Evolutionary conservation across 2,888 invertebrate genomes (phyloP), one percentile per base, ranked within the genome.

Genomic region (Zygothrica quintamaculata): DNA sequence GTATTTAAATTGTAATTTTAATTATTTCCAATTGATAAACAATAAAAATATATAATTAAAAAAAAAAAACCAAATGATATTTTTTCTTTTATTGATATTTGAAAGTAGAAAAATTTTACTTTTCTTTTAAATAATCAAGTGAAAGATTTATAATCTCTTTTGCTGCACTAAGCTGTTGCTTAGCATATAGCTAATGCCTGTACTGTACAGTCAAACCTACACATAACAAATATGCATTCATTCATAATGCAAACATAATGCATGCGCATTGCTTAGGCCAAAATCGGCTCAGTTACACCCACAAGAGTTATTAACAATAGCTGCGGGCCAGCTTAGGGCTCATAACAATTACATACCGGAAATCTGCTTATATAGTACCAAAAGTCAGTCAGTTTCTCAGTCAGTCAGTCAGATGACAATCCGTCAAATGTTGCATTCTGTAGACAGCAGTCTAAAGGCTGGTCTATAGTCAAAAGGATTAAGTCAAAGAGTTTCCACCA

Each of bases 1-100:
- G 84, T 84, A 84, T 72, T 81, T 81, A 86, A 84, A 85, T 78
- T 82, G 84, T 84, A 84, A 85, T 84, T 84, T 78, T 85, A 85
- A 82, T 84, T 84, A 84, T 84, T 85, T 84, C 77, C 34, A 82
- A 84, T 84, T 85, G 78, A 84, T 80, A 72, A 85, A 74, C 71
- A 84, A 84, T 82, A 82, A 82, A 82, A 69, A 9, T 44, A 58
- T 69, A 44, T 53, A 74, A 60, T 56, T 55, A 65, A 65, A 67
- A 34, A 50, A 60, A 48, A 65, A 40, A 18, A 22, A 40, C 11
- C 16, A n/a, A 16, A 1, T 25, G 3, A 11, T 22, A 40, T 18
- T 40, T 7, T 40, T 0, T 40, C 5, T 15, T 40, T 40, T 25
- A 7, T 43, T 43, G n/a, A n/a, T n/a, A n/a, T n/a, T n/a, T n/a